Evolutionary conservation across 2,797 vertebrate species (phyloP).

Genomic region (Parauchenoglanis ngamensis): DNA sequence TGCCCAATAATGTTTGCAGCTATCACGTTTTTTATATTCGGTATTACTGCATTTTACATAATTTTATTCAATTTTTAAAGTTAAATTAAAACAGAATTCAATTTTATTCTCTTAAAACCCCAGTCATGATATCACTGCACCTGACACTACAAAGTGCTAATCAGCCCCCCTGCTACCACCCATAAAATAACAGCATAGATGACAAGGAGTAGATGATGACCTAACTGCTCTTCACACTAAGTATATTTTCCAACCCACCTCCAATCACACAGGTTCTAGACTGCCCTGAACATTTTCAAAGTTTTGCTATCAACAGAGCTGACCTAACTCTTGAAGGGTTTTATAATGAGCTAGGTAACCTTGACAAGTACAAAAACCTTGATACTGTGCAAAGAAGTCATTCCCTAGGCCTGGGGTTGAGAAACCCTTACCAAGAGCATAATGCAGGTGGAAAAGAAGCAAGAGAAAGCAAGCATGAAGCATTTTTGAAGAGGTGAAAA

Average conservation of each 20-base stretch:
- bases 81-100: too few species aligned
- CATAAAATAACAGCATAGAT: not conserved
- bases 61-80: not conserved
- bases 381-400: not conserved
- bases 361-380: conserved; percentile 17
- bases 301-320: conserved; percentile 8
- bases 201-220: not conserved
- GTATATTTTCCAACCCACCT: conserved; percentile 9
- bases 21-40: not conserved
- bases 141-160: not conserved
- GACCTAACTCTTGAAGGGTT: not conserved
- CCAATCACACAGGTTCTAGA: not conserved
- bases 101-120: not conserved
- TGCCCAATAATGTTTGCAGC: not conserved
- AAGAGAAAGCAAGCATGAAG: not conserved
- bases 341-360: conserved; percentile 22
- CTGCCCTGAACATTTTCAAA: not conserved
- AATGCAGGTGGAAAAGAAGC: not conserved
- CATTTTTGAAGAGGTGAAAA: not conserved
- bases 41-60: not conserved
- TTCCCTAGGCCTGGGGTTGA: not conserved
- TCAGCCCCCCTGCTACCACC: not conserved
- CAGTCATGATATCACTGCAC: not conserved
- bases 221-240: conserved; percentile 17
- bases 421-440: not conserved